These are phyloP conservation scores for Caenorhabditis becei DNA, from an alignment of 2,888 invertebrate genomes.

Conservation along the genomic window DNA sequence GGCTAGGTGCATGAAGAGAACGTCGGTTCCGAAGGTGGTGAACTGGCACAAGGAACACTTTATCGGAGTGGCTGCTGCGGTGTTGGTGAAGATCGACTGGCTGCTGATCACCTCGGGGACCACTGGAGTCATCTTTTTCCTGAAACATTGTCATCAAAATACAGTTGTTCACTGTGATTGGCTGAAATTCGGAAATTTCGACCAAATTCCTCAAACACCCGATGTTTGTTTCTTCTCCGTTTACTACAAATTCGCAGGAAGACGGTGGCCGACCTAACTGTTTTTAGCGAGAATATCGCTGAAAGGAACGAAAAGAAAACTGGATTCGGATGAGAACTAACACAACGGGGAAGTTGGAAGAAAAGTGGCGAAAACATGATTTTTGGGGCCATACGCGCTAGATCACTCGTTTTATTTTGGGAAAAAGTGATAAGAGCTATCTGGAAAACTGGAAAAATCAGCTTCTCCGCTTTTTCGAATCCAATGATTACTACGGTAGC, in stretches of 20 bases:
- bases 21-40: conserved; percentile 51
- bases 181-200: background rate
- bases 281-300: conserved; percentile 18
- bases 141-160: background rate
- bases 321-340: conserved; percentile 2
- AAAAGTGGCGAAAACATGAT: conserved; percentile 3
- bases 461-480: too few relatives aligned
- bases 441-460: too few relatives aligned
- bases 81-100: background rate
- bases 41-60: conserved; percentile 61
- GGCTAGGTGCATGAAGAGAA: conserved; percentile 62
- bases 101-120: conserved; percentile 10
- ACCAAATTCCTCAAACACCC: conserved; percentile 2
- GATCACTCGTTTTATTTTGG: conserved; percentile 3
- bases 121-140: background rate
- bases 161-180: too few relatives aligned
- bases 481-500: too few relatives aligned
- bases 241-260: conserved; percentile 1
- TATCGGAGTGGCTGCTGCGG: conserved; percentile 25
- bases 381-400: conserved; percentile 12
- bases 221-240: conserved; percentile 1
- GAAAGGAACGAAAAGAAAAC: conserved; percentile 18
- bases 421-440: background rate
- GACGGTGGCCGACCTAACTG: background rate
- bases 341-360: background rate